Evolutionary conservation across 2,113 vertebrate genomes (phyloP).

Genomic region (Romanogobio albipinnatus): DNA sequence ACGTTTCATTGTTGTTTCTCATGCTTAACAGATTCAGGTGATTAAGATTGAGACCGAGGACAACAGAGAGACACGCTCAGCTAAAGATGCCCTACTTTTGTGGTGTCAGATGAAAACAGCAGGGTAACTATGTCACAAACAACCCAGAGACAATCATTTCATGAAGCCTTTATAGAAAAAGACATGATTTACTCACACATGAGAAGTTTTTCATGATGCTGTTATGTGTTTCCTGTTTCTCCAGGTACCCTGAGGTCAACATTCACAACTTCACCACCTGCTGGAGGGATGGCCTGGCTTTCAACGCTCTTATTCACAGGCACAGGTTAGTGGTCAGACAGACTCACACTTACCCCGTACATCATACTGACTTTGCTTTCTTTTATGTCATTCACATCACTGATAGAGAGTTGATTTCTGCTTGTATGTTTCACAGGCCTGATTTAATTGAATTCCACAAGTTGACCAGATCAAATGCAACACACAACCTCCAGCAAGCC

Average conservation of each 20-base stretch:
- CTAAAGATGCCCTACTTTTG: constrained; percentile 93
- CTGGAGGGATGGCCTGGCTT: constrained; percentile 93
- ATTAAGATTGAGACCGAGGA: constrained; percentile 95
- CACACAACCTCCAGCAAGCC: constrained; percentile 92
- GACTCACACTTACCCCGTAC: not conserved
- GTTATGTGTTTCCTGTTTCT: not conserved
- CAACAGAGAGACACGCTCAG: constrained; percentile 92
- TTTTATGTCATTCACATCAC: not conserved
- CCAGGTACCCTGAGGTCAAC: constrained; percentile 92
- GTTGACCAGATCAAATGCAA: constrained; percentile 90
- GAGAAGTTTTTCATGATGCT: not conserved
- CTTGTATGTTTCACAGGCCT: constrained; percentile 72
- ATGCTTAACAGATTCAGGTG: constrained; percentile 84
- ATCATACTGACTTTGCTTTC: not conserved
- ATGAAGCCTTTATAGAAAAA: not conserved
- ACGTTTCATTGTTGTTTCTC: not conserved
- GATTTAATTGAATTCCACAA: constrained; percentile 93
- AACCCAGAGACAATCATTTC: not conserved
- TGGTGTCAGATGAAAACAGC: constrained; percentile 98
- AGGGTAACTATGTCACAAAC: constrained; percentile 73
- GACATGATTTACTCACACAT: not conserved
- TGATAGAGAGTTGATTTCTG: not conserved
- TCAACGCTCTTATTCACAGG: constrained; percentile 94
- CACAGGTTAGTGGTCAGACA: constrained; percentile 80
- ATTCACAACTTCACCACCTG: constrained; percentile 97